Base-by-base conservation (phyloP, 2,888 invertebrate species). In the Halictus ligatus region DNA sequence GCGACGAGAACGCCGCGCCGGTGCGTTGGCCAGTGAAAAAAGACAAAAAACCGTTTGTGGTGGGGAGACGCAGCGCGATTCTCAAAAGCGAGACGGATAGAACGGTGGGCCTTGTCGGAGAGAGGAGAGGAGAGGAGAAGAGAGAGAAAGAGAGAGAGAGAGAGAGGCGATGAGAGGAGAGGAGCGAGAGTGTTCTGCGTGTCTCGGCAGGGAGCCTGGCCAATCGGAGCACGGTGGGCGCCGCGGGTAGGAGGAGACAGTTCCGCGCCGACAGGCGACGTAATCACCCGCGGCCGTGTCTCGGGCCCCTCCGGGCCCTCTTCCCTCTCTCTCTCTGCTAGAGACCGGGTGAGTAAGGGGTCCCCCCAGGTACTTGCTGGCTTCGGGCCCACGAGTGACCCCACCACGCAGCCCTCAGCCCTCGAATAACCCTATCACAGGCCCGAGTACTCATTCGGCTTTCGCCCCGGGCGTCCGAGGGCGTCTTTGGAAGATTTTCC, bases 211-310 rank as follows among this genome's bases (percentile, higher is more conserved):
- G 89, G 91, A 91, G 90, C 50, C 87, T 85, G 87, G 90, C 94
- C 94, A 94, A 94, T 94, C 89, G 89, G 93, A 92, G 91, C 81
- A 83, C 86, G 91, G 94, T 94, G 93, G 94, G 94, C 94, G 94
- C 93, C 94, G 92, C 92, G 93, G 94, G 93, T 94, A 94, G 94
- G 94, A 94, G 94, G 94, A 94, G 94, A 94, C 94, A 94, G 94
- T 94, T 94, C 94, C 94, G 93, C 94, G 94, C 94, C 94, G 94
- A 94, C 94, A 93, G 92, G 90, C 94, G 94, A 94, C 94, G 94
- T 94, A 94, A 94, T 94, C 94, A 94, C 94, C 94, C 94, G 94
- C 93, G 92, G 94, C 93, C 91, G 93, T 93, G 92, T 93, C 89
- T 90, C 91, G 89, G 91, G 89, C 89, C 90, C 90, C 91, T 91